Percentiles rank a stretch among this genome's conserved stretches.
Conservation (phyloP, 1,140 invertebrate species). For the Papilio aristodemus region DNA sequence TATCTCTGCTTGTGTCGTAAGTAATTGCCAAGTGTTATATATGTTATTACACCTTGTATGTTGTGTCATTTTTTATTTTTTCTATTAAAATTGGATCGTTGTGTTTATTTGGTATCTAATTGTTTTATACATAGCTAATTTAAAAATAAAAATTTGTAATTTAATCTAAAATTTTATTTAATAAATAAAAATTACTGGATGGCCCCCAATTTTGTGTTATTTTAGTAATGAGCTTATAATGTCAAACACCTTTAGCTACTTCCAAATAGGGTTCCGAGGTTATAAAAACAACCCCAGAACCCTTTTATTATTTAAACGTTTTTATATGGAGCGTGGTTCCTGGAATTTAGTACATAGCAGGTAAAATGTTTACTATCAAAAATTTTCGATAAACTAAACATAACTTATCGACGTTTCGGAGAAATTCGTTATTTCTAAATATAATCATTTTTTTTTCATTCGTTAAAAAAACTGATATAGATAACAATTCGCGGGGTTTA, state of each 20-base stretch:
- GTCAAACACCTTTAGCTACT: constrained; percentile 44
- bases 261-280: constrained; percentile 22
- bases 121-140: too few species aligned
- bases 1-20: neutral
- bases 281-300: constrained; percentile 29
- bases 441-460: too few species aligned
- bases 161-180: neutral
- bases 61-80: too few species aligned
- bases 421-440: neutral
- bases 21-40: too few species aligned
- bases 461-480: too few species aligned
- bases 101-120: too few species aligned
- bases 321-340: constrained; percentile 5
- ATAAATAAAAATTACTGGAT: constrained; percentile 26
- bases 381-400: neutral
- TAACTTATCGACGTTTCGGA: neutral
- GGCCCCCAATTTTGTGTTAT: constrained; percentile 45
- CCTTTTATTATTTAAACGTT: constrained; percentile 39
- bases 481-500: too few species aligned
- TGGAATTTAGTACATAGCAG: neutral
- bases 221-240: constrained; percentile 51
- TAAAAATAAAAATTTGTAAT: too few species aligned
- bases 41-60: too few species aligned
- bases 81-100: too few species aligned
- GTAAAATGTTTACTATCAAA: neutral